A percentile compares a stretch with the other conserved stretches of the same genome.
These are phyloP conservation scores for Amphiprion percula DNA, from an alignment of 2,113 vertebrate species.

Conservation along the genomic window DNA sequence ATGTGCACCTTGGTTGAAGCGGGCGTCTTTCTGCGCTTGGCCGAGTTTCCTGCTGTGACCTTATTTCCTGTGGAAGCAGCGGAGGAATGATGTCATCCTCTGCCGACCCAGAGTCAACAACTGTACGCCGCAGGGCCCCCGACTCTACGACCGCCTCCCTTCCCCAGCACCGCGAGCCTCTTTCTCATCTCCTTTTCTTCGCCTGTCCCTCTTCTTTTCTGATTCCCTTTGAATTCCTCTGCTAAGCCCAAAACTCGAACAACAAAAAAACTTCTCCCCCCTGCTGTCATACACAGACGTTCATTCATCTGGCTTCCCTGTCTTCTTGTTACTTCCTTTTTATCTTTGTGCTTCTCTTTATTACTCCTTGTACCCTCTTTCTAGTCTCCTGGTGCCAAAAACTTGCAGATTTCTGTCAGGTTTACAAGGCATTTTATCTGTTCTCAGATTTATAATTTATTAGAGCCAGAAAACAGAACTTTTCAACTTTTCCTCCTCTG, in stretches of 20 bases:
- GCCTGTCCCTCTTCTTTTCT: constrained; percentile 20
- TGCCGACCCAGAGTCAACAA: constrained; percentile 75
- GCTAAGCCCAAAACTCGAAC: not conserved
- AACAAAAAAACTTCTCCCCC: constrained; percentile 16
- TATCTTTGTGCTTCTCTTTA: constrained; percentile 10
- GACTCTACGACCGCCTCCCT: not conserved
- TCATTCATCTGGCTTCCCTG: constrained; percentile 22
- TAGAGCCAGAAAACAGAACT: too few species aligned
- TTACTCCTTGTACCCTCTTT: not conserved
- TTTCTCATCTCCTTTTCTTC: constrained; percentile 14
- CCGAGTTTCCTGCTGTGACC: constrained; percentile 79
- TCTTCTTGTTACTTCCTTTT: constrained; percentile 38
- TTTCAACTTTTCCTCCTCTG: too few species aligned
- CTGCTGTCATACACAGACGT: constrained; percentile 26
- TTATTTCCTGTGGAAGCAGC: constrained; percentile 84
- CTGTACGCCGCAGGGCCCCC: constrained; percentile 10
- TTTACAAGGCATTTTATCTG: too few species aligned
- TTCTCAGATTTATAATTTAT: too few species aligned
- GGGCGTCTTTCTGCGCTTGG: constrained; percentile 68
- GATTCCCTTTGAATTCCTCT: constrained; percentile 31
- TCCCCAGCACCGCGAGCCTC: not conserved
- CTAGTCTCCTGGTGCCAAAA: constrained; percentile 20
- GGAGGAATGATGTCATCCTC: constrained; percentile 80
- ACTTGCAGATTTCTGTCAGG: constrained; percentile 17
- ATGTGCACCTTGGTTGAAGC: constrained; percentile 49